Evolutionary conservation across 2,113 vertebrate genomes (phyloP).

Genomic region (Mesoclemmys tuberculata): DNA sequence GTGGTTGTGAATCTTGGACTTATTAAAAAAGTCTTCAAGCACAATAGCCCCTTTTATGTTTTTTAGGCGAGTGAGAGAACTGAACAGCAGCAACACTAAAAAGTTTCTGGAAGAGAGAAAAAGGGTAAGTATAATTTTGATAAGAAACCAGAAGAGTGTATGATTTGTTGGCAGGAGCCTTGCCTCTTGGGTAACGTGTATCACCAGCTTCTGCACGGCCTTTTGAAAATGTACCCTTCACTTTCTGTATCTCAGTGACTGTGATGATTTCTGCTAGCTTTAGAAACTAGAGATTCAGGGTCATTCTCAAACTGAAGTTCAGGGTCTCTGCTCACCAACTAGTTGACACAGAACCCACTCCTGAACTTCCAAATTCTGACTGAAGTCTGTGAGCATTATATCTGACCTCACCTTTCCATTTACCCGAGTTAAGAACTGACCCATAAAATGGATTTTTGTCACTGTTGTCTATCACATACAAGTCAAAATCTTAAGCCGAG

Average conservation of each 20-base stretch:
- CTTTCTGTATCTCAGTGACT: neutral
- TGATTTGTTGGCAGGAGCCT: neutral
- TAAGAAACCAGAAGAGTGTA: neutral
- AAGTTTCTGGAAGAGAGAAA: slow-evolving; percentile 99
- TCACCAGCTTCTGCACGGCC: neutral
- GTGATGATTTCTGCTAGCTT: neutral
- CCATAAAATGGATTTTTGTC: neutral
- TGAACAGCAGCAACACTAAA: slow-evolving; percentile 99
- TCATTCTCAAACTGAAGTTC: neutral
- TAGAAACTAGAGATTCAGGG: neutral
- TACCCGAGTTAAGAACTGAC: neutral
- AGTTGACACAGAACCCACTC: neutral
- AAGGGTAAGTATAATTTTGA: slow-evolving; percentile 83
- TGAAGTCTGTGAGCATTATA: neutral
- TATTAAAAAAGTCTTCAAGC: slow-evolving; percentile 4
- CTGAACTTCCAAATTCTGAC: neutral
- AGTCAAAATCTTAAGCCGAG: neutral
- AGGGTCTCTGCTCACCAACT: neutral
- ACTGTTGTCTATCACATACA: neutral
- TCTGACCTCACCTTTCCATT: neutral
- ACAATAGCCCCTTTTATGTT: neutral
- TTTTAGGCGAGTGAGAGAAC: slow-evolving; percentile 93
- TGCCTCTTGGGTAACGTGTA: neutral
- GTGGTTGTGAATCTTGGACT: neutral
- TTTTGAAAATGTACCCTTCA: neutral